phyloP scores from a whole-genome alignment of 2,797 vertebrate genomes.

The Pseudochirops corinnae region DNA sequence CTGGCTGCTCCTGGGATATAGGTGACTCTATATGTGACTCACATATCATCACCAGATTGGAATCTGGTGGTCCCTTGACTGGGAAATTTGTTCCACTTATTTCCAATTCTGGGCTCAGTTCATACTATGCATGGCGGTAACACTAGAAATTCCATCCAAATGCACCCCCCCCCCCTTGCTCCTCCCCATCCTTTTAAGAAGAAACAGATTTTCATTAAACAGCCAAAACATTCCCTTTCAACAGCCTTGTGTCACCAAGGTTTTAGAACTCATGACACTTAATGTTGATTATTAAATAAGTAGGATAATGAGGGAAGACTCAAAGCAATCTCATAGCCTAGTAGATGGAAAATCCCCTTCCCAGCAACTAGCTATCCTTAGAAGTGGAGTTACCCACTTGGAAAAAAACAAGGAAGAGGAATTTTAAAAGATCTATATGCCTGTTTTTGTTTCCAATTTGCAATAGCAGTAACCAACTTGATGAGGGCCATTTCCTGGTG shows the following conservation, averaged over 20 bases:
- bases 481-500: background rate
- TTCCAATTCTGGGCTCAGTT: slow-evolving; percentile 58
- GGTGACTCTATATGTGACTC: slow-evolving; percentile 31
- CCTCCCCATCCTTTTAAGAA: slow-evolving; percentile 60
- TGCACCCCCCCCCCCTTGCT: background rate
- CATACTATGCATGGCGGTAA: slow-evolving; percentile 48
- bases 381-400: slow-evolving; percentile 5
- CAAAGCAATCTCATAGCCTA: slow-evolving; percentile 19
- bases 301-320: slow-evolving; percentile 31
- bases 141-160: slow-evolving; percentile 49
- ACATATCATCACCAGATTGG: slow-evolving; percentile 36
- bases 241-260: slow-evolving; percentile 33
- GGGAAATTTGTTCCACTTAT: slow-evolving; percentile 55
- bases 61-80: slow-evolving; percentile 15
- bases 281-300: slow-evolving; percentile 56
- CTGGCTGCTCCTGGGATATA: background rate
- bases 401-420: background rate
- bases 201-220: slow-evolving; percentile 63
- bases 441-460: background rate
- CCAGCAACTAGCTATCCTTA: background rate
- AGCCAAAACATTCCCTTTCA: slow-evolving; percentile 58
- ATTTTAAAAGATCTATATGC: background rate
- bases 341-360: background rate
- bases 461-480: background rate
- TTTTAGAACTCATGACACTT: slow-evolving; percentile 58